A percentile compares a stretch with the other conserved stretches of the same genome.
Conservation (phyloP, 2,888 invertebrate genomes). For the Athalia rosae region DNA sequence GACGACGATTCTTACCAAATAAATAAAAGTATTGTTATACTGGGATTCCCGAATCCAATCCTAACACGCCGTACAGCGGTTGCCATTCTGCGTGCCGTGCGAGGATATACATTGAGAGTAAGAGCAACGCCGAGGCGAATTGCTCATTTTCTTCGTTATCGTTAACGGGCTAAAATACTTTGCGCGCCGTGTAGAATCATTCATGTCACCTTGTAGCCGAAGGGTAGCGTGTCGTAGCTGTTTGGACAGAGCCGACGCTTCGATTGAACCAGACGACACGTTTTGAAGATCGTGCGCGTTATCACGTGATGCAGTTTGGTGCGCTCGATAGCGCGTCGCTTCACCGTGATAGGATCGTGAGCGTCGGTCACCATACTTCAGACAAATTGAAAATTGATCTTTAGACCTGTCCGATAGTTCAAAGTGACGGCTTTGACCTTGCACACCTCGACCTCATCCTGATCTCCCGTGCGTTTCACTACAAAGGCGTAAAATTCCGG, state of each 20-base stretch:
- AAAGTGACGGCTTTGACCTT: not conserved
- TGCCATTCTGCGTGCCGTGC: no score
- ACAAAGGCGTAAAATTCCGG: no score
- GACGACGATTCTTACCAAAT: no score
- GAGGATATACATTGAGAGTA: no score
- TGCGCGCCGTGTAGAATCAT: no score
- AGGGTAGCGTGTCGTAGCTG: slow-evolving; percentile 9
- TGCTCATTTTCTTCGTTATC: no score
- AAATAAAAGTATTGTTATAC: no score
- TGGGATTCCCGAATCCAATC: no score
- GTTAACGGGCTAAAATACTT: no score
- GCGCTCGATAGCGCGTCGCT: not conserved
- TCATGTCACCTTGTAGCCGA: not conserved
- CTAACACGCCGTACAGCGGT: no score
- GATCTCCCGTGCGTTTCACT: not conserved
- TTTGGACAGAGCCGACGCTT: not conserved
- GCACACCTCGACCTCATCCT: not conserved
- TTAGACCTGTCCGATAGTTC: not conserved
- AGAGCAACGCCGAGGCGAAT: no score
- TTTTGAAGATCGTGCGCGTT: not conserved
- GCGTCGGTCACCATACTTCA: not conserved
- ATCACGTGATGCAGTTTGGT: not conserved
- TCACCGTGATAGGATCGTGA: not conserved
- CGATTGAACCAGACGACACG: not conserved
- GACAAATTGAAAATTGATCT: not conserved